These are phyloP conservation scores for Drosophila parvula DNA, from an alignment of 1,140 invertebrate genomes.

Conservation along the genomic window DNA sequence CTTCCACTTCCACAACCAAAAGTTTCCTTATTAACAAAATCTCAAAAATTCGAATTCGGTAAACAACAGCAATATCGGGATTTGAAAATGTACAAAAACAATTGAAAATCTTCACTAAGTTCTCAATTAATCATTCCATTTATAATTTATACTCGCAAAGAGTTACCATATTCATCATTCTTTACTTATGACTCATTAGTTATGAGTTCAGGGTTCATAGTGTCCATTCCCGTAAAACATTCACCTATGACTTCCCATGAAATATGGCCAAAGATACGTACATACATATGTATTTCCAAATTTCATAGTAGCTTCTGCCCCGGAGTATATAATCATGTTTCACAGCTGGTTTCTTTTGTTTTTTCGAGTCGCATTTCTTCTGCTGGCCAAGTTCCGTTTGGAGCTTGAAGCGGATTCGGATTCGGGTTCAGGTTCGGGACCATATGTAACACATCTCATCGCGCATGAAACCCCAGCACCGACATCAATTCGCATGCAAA, in stretches of 20 bases:
- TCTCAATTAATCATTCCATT: background rate
- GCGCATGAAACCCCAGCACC: constrained; percentile 21
- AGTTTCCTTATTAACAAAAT: too few relatives aligned
- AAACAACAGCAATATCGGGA: too few relatives aligned
- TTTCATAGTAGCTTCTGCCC: background rate
- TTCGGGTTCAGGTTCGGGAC: constrained; percentile 9
- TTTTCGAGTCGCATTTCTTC: constrained; percentile 9
- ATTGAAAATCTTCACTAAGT: background rate
- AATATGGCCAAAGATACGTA: background rate
- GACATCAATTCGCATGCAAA: constrained; percentile 52
- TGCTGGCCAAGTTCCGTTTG: constrained; percentile 51
- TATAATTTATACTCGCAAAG: background rate
- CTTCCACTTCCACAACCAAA: too few relatives aligned
- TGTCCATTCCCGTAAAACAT: background rate
- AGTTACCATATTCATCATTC: background rate
- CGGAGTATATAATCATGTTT: constrained; percentile 28
- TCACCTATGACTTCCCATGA: background rate
- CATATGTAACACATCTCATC: constrained; percentile 40
- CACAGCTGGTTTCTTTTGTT: constrained; percentile 31
- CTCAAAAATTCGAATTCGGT: too few relatives aligned
- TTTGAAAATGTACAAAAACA: too few relatives aligned
- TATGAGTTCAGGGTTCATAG: background rate
- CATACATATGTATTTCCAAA: background rate
- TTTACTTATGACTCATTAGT: background rate
- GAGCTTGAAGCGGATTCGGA: constrained; percentile 2